These are phyloP conservation scores for Ophion ventricosus DNA, from an alignment of 2,888 invertebrate genomes.

Conservation along the genomic window DNA sequence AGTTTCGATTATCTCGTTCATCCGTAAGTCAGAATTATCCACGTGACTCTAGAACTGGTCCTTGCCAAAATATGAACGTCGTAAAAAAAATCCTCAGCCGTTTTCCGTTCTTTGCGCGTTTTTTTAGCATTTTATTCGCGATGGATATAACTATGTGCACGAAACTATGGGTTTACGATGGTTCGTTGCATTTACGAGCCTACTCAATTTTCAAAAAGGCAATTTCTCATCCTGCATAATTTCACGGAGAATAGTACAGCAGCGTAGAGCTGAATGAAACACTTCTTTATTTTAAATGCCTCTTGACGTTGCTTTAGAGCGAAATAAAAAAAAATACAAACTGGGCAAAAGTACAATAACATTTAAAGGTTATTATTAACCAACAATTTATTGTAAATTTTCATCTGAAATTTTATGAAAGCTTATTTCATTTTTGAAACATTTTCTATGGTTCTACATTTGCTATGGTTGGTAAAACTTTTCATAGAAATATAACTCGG, in stretches of 20 bases:
- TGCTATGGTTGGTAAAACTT: background rate
- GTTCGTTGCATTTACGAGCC: background rate
- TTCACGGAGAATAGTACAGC: background rate
- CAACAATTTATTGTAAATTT: background rate
- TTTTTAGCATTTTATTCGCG: background rate
- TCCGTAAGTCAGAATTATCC: no score
- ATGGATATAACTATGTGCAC: background rate
- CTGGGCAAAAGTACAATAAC: background rate
- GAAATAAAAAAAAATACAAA: background rate
- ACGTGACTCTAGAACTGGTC: no score
- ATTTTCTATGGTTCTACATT: background rate
- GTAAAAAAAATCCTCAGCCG: background rate
- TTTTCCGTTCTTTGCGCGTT: background rate
- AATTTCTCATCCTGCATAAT: background rate
- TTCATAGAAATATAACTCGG: no score
- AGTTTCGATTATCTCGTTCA: no score
- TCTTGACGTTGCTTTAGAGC: background rate
- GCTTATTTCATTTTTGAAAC: no score
- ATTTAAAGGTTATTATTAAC: background rate
- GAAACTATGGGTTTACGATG: constrained; percentile 3
- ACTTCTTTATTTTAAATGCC: background rate
- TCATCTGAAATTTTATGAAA: no score
- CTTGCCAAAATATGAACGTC: background rate
- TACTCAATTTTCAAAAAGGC: background rate
- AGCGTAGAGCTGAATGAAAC: background rate